Percentiles rank a stretch among this genome's conserved stretches.
Evolutionary conservation across 2,797 vertebrate genomes (phyloP).

Genomic region (Leptoclinus maculatus): DNA sequence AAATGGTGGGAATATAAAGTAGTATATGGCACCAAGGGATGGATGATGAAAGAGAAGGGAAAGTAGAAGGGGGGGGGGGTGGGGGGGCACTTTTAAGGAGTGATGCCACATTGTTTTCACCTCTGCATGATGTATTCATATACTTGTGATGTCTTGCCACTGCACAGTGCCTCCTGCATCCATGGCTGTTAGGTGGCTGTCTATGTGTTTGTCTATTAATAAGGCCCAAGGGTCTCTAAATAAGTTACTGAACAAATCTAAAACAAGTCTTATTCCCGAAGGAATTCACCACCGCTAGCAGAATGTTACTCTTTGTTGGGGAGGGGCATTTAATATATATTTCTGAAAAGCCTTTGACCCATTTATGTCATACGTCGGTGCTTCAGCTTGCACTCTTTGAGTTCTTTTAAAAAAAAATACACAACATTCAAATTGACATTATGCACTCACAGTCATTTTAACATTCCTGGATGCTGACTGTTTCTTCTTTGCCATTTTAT

Average conservation of each 20-base stretch:
- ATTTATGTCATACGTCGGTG: slow-evolving; percentile 25
- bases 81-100: slow-evolving; percentile 21
- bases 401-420: slow-evolving; percentile 1
- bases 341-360: slow-evolving; percentile 20
- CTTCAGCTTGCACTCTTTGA: neutral
- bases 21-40: slow-evolving; percentile 30
- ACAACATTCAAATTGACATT: neutral
- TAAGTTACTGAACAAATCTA: slow-evolving; percentile 4
- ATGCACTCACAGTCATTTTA: neutral
- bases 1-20: slow-evolving; percentile 56
- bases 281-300: slow-evolving; percentile 12
- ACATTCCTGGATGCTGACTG: slow-evolving; percentile 5
- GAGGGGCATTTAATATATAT: neutral
- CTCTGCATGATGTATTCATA: slow-evolving; percentile 72
- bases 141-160: slow-evolving; percentile 59
- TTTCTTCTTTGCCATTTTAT: slow-evolving; percentile 22
- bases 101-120: slow-evolving; percentile 52
- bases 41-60: slow-evolving; percentile 65
- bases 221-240: slow-evolving; percentile 2
- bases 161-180: slow-evolving; percentile 33
- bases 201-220: slow-evolving; percentile 25
- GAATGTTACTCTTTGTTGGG: neutral
- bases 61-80: slow-evolving; percentile 17
- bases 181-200: slow-evolving; percentile 13
- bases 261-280: slow-evolving; percentile 18